Percentiles rank a stretch among this genome's conserved stretches.
Evolutionary conservation across 2,113 vertebrate species (phyloP).

Genomic region (Odontophorus gujanensis): DNA sequence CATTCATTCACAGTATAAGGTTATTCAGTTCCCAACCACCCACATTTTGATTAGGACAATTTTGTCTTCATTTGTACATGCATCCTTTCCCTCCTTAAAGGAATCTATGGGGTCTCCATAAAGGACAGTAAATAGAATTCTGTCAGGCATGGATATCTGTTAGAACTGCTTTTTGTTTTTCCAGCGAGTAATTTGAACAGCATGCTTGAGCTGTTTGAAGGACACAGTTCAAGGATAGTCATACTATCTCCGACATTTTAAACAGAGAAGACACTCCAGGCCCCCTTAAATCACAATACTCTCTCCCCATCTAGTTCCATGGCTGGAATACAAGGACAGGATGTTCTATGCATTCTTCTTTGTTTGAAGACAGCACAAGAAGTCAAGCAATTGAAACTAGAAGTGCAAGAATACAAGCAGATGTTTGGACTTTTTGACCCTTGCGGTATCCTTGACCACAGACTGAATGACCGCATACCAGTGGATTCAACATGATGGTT

Average conservation of each 20-base stretch:
- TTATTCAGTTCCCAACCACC: neutral
- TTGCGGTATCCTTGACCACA: neutral
- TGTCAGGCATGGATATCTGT: neutral
- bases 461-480: neutral
- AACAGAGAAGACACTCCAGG: neutral
- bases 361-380: neutral
- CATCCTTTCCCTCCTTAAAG: neutral
- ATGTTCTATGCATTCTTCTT: neutral
- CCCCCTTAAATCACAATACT: neutral
- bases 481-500: neutral
- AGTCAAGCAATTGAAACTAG: neutral
- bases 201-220: neutral
- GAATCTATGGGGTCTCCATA: neutral
- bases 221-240: neutral
- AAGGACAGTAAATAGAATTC: constrained; percentile 30
- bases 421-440: neutral
- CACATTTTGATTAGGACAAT: neutral
- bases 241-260: constrained; percentile 22
- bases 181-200: constrained; percentile 9
- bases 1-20: neutral
- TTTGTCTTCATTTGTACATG: neutral
- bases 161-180: constrained; percentile 4
- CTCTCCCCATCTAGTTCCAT: neutral
- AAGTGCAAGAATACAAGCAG: neutral
- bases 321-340: neutral